Evolutionary conservation across 2,113 vertebrate genomes (phyloP).

Genomic region (Mustela nigripes): DNA sequence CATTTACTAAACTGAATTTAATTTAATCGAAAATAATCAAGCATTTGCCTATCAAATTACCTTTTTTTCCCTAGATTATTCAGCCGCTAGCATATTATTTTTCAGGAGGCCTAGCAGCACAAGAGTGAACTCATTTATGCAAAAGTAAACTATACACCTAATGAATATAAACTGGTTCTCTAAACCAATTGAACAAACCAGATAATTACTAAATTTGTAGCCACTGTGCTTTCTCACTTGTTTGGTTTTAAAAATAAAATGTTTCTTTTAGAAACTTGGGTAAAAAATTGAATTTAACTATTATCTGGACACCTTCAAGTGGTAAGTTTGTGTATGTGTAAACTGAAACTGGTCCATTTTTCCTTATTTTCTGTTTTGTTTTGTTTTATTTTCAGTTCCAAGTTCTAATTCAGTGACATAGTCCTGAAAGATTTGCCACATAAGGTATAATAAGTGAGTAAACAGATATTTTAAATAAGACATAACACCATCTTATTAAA

Average conservation of each 20-base stretch:
- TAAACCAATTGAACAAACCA: neutral
- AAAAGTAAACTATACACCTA: neutral
- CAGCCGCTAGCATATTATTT: neutral
- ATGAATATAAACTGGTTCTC: constrained; percentile 33
- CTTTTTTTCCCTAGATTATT: neutral
- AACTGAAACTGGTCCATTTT: constrained; percentile 51
- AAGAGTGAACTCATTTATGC: neutral
- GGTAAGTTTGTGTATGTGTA: constrained; percentile 35
- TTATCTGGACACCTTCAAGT: constrained; percentile 10
- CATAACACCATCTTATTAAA: constrained; percentile 62
- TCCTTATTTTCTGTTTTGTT: constrained; percentile 69
- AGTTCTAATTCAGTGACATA: constrained; percentile 83
- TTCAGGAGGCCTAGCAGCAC: neutral
- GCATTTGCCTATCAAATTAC: neutral
- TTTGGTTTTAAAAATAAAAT: constrained; percentile 24
- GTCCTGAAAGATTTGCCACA: constrained; percentile 81
- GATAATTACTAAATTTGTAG: constrained; percentile 43
- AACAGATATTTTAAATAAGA: constrained; percentile 69
- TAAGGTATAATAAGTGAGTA: constrained; percentile 80
- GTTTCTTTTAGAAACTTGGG: neutral
- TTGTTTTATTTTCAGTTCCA: constrained; percentile 81
- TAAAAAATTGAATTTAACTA: neutral
- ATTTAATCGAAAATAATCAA: constrained; percentile 23
- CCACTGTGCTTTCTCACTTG: neutral
- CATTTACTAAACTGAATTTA: neutral